Percentiles rank a stretch among this genome's conserved stretches.
Conservation (phyloP, 1,140 invertebrate genomes). For the Lepidotrigona ventralis region DNA sequence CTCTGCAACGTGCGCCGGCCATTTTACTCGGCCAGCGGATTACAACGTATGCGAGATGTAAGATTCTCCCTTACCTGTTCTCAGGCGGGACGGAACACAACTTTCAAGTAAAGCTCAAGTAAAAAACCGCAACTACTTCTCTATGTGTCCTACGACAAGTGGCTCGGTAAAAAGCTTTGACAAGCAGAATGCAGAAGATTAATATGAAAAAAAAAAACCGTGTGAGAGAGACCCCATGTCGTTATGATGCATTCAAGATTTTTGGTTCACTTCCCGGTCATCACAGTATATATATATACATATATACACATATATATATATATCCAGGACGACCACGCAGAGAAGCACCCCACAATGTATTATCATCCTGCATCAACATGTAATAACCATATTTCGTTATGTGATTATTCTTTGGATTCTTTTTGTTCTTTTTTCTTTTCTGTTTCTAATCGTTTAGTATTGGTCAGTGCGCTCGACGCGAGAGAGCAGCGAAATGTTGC, state of each 20-base stretch:
- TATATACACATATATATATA: too few species aligned
- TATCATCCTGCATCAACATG: background rate
- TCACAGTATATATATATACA: background rate
- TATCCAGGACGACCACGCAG: conserved; percentile 20
- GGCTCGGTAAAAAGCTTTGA: conserved; percentile 31
- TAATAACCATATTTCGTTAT: background rate
- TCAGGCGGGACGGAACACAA: background rate
- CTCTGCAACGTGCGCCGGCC: background rate
- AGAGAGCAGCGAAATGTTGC: conserved; percentile 24
- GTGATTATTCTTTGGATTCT: background rate
- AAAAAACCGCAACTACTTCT: conserved; percentile 42
- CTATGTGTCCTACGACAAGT: conserved; percentile 34
- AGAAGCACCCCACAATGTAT: conserved; percentile 4
- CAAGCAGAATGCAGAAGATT: conserved; percentile 43
- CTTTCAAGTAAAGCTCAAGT: conserved; percentile 22
- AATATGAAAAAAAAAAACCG: conserved; percentile 1
- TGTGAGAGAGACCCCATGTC: background rate
- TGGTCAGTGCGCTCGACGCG: conserved; percentile 23
- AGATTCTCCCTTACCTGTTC: conserved; percentile 21
- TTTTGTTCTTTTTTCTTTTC: background rate
- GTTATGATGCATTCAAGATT: background rate
- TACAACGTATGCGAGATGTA: conserved; percentile 7
- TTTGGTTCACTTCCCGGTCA: too few species aligned
- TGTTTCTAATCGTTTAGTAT: background rate
- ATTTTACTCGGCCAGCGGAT: background rate